Percentiles rank a stretch among this genome's conserved stretches.
phyloP scores from a whole-genome alignment of 2,797 vertebrate genomes.

The Cetoscarus ocellatus region DNA sequence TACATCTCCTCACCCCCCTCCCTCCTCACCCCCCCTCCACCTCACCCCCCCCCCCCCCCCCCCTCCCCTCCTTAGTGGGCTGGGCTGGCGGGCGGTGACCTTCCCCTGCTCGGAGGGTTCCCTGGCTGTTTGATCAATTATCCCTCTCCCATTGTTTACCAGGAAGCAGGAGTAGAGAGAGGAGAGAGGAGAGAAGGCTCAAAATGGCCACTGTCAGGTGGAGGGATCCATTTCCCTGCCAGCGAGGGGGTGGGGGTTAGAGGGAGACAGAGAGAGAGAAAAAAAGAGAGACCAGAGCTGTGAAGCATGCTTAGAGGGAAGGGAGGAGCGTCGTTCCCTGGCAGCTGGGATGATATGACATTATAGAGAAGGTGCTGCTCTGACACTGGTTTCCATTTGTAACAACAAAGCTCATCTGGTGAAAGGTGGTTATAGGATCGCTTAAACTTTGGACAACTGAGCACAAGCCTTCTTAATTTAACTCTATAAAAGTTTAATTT shows the following conservation, averaged over 20 bases:
- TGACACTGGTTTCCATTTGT: slow-evolving; percentile 56
- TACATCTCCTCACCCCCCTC: background rate
- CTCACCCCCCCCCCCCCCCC: background rate
- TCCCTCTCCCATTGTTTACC: slow-evolving; percentile 87
- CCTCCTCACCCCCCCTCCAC: slow-evolving; percentile 1
- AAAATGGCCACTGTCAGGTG: slow-evolving; percentile 87
- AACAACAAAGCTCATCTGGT: slow-evolving; percentile 45
- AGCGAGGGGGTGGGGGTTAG: slow-evolving; percentile 78
- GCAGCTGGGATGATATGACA: slow-evolving; percentile 80
- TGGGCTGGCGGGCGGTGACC: slow-evolving; percentile 88
- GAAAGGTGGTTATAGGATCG: slow-evolving; percentile 6
- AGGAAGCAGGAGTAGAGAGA: slow-evolving; percentile 78
- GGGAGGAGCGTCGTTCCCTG: slow-evolving; percentile 72
- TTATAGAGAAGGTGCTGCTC: slow-evolving; percentile 64
- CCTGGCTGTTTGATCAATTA: slow-evolving; percentile 90
- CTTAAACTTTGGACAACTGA: slow-evolving; percentile 39
- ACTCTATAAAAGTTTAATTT: too few species aligned
- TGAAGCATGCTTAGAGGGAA: slow-evolving; percentile 71
- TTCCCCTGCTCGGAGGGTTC: slow-evolving; percentile 86
- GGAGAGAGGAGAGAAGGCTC: slow-evolving; percentile 74
- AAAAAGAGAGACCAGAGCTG: slow-evolving; percentile 70
- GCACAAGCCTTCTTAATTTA: slow-evolving; percentile 6
- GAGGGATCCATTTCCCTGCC: slow-evolving; percentile 85
- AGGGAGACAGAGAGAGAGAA: slow-evolving; percentile 61
- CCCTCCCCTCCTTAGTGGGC: slow-evolving; percentile 50